These are phyloP conservation scores for Syritta pipiens DNA, from an alignment of 2,888 invertebrate genomes.

Conservation along the genomic window DNA sequence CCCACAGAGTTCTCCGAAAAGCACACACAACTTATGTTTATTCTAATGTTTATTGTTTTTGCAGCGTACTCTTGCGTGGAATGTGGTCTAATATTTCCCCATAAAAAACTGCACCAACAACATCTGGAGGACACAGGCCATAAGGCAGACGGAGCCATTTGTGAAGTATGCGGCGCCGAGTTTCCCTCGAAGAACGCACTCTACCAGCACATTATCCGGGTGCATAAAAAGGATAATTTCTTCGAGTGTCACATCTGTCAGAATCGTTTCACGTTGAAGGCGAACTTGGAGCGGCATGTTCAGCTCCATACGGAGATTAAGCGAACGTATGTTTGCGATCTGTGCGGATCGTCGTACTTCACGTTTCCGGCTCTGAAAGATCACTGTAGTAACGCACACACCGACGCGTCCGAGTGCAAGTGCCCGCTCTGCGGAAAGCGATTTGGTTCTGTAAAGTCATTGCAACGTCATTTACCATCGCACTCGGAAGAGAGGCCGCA, in stretches of 20 bases:
- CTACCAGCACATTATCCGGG: slow-evolving; percentile 78
- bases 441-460: slow-evolving; percentile 77
- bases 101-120: slow-evolving; percentile 77
- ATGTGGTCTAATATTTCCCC: slow-evolving; percentile 77
- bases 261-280: slow-evolving; percentile 78
- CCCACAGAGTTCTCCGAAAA: slow-evolving; percentile 10
- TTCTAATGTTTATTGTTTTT: slow-evolving; percentile 18
- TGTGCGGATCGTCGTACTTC: slow-evolving; percentile 79
- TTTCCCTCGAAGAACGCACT: slow-evolving; percentile 78
- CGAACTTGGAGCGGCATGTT: slow-evolving; percentile 79
- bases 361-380: slow-evolving; percentile 79
- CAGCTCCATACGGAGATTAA: slow-evolving; percentile 79
- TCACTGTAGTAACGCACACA: slow-evolving; percentile 78
- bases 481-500: slow-evolving; percentile 79
- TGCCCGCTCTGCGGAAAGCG: slow-evolving; percentile 78
- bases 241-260: slow-evolving; percentile 79
- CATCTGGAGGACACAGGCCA: slow-evolving; percentile 79
- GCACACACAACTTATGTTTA: neutral
- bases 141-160: slow-evolving; percentile 78
- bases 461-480: slow-evolving; percentile 78
- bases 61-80: slow-evolving; percentile 77
- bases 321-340: slow-evolving; percentile 78
- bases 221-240: slow-evolving; percentile 79
- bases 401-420: slow-evolving; percentile 78
- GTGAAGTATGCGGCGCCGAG: slow-evolving; percentile 78